A percentile compares a stretch with the other conserved stretches of the same genome.
Evolutionary conservation across 2,797 vertebrate species (phyloP).

Genomic region (Pelodytes ibericus): DNA sequence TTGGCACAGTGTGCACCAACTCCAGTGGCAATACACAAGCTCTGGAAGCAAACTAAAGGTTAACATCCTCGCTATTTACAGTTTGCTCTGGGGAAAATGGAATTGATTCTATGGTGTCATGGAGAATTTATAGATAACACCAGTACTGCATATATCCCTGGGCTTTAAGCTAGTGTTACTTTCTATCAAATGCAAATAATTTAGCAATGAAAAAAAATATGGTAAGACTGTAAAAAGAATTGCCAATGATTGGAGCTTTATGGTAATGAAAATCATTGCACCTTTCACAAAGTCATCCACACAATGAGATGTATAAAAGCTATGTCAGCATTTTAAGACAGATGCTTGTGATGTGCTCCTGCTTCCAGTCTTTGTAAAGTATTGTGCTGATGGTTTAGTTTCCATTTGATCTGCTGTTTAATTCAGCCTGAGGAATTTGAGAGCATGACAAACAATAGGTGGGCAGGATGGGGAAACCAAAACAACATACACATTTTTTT

Average conservation of each 20-base stretch:
- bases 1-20: no score
- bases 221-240: no score
- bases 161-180: no score
- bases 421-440: conserved; percentile 18
- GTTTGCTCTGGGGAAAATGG: no score
- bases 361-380: conserved; percentile 35
- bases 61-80: no score
- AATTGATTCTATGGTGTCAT: no score
- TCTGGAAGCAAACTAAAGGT: no score
- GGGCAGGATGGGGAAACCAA: conserved; percentile 7
- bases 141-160: no score
- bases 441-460: conserved; percentile 31
- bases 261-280: conserved; percentile 10
- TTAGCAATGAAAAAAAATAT: no score
- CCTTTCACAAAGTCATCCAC: conserved; percentile 16
- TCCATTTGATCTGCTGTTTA: conserved; percentile 37
- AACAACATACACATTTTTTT: conserved; percentile 6
- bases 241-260: background rate
- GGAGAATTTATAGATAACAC: no score
- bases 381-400: conserved; percentile 41
- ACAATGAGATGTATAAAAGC: conserved; percentile 27
- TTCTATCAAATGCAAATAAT: no score
- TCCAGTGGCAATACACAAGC: no score
- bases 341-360: conserved; percentile 35
- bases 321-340: conserved; percentile 41